A percentile compares a stretch with the other conserved stretches of the same genome.
Conservation (phyloP, 2,797 vertebrate genomes). For the Gallinago solitaria region DNA sequence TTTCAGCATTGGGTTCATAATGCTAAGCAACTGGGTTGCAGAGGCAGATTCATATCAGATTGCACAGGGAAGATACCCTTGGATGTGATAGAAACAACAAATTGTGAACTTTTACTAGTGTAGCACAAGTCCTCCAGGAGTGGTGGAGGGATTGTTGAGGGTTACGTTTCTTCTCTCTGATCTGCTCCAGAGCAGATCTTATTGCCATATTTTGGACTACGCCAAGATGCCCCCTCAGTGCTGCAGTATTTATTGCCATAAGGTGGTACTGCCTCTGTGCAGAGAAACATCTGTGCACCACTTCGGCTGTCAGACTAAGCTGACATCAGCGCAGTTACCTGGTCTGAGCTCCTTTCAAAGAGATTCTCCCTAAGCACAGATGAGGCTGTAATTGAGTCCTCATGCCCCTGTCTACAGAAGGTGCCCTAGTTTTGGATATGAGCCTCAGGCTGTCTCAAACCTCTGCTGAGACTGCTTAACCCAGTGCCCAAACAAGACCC, state of each 20-base stretch:
- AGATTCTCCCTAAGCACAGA: neutral
- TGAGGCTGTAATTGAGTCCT: neutral
- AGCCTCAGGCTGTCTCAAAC: neutral
- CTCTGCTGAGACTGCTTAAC: neutral
- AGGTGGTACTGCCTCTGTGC: rapidly evolving
- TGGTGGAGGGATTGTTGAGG: neutral
- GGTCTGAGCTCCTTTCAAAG: neutral
- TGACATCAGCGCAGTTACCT: neutral
- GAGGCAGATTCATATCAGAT: neutral
- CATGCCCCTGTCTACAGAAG: neutral
- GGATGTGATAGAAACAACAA: neutral
- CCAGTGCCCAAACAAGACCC: neutral
- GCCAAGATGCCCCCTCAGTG: neutral
- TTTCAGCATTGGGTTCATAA: neutral
- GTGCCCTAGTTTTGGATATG: neutral
- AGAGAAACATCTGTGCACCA: neutral
- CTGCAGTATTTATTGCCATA: neutral
- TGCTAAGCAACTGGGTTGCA: neutral
- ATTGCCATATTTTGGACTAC: neutral
- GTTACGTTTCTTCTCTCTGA: neutral
- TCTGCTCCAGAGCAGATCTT: neutral
- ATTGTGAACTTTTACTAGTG: neutral
- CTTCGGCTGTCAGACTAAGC: neutral
- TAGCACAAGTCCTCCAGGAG: neutral
- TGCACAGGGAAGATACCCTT: neutral